Conservation (phyloP, 2,888 invertebrate species). For the Aricia artaxerxes region DNA sequence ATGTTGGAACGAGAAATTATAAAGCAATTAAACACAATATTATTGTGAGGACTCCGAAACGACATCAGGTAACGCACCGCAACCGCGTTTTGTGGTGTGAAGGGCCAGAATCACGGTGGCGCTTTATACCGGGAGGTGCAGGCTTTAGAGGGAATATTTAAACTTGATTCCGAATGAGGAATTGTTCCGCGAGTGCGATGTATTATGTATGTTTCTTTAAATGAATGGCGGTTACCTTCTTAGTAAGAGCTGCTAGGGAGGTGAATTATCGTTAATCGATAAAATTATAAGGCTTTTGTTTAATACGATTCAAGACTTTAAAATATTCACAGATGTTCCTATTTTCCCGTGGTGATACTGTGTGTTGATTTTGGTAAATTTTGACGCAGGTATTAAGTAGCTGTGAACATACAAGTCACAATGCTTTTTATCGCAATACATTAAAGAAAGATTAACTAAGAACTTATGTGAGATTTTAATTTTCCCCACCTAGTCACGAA, state of each 20-base stretch:
- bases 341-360: no score
- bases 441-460: no score
- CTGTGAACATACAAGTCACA: no score
- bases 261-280: not conserved
- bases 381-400: no score
- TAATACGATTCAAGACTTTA: no score
- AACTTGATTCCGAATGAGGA: slow-evolving; percentile 52
- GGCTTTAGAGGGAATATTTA: slow-evolving; percentile 59
- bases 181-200: slow-evolving; percentile 47
- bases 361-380: no score
- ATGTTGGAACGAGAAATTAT: no score
- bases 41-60: not conserved
- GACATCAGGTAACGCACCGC: not conserved
- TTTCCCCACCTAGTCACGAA: no score
- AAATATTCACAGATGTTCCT: no score
- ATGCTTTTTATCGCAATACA: no score
- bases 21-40: no score
- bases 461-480: no score
- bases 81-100: not conserved
- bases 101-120: not conserved
- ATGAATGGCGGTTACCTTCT: slow-evolving; percentile 46
- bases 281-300: not conserved
- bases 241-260: slow-evolving; percentile 12
- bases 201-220: slow-evolving; percentile 50
- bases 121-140: slow-evolving; percentile 37